A percentile compares a stretch with the other conserved stretches of the same genome.
phyloP scores from a whole-genome alignment of 2,888 invertebrate genomes.

The Galerucella calmariensis region DNA sequence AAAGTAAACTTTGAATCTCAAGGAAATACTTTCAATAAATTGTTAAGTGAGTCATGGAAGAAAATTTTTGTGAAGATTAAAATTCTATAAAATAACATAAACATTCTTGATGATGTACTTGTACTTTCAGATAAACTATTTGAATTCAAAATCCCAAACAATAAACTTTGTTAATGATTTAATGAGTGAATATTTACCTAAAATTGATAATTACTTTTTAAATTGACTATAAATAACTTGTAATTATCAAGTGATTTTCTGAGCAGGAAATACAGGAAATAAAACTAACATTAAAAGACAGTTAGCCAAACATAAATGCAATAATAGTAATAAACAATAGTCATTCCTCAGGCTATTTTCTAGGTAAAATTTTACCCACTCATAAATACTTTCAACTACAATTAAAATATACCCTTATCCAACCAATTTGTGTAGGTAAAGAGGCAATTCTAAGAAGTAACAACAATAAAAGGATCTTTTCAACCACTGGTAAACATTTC shows the following conservation, averaged over 20 bases:
- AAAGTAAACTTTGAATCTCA: too few species aligned
- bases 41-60: too few species aligned
- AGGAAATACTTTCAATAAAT: too few species aligned
- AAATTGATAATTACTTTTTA: background rate
- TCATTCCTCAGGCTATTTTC: background rate
- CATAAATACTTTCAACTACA: background rate
- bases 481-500: background rate
- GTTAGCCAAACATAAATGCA: background rate
- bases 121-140: background rate
- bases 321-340: background rate
- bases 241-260: background rate
- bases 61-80: too few species aligned
- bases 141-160: background rate
- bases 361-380: background rate
- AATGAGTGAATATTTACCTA: background rate
- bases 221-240: background rate
- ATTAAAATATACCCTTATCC: background rate
- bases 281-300: background rate
- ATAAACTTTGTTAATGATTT: conserved; percentile 1
- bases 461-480: background rate
- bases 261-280: background rate
- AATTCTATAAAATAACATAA: background rate
- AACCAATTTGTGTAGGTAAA: background rate
- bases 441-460: background rate
- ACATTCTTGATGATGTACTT: background rate